Evolutionary conservation across 2,888 invertebrate species (phyloP), one percentile per base, ranked within the genome.

Genomic region (Anticlea derivata): DNA sequence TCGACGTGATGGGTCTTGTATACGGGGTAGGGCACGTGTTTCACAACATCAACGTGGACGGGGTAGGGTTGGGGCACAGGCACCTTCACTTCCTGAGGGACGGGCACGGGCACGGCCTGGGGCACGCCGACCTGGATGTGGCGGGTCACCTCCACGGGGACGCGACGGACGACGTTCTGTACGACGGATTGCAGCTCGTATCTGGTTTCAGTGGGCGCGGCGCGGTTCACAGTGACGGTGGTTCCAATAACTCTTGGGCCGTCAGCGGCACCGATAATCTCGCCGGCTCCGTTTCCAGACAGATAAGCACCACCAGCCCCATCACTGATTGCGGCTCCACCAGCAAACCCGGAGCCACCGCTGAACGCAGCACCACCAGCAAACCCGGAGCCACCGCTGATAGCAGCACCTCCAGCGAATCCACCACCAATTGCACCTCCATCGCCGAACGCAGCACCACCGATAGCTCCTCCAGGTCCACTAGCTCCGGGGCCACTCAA

Each of bases 21-120:
- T 0, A 90, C 89, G 1, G 86, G 83, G 69, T 90, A 89, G 2
- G 90, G 90, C 1, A 90, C 87, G 30, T 86, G 77, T 58, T 86
- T 86, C 6, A 86, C 79, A 0, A 90, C 88, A 26, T 89, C 83
- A 0, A 89, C 88, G 43, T 77, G 85, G 0, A 90, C 89, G 2
- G 83, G 84, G 81, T 89, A 89, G 50, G 90, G 90, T 52, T 89
- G 86, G 0, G 90, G 90, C 0, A 90, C 89, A 26, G 86, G 84
- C 1, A 90, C 89, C 49, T 67, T 77, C 8, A 90, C 80, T 60
- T 88, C 86, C 4, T 87, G 80, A 8, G 80, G 86, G 1, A 89
- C 88, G 3, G 88, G 89, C 2, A 84, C 82, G 0, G 87, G 80
- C 0, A 78, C 77, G 4, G 87, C 74, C 0, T 84, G 83, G 0